Conservation (phyloP, 2,888 invertebrate species). For the Scaptomyza flava region DNA sequence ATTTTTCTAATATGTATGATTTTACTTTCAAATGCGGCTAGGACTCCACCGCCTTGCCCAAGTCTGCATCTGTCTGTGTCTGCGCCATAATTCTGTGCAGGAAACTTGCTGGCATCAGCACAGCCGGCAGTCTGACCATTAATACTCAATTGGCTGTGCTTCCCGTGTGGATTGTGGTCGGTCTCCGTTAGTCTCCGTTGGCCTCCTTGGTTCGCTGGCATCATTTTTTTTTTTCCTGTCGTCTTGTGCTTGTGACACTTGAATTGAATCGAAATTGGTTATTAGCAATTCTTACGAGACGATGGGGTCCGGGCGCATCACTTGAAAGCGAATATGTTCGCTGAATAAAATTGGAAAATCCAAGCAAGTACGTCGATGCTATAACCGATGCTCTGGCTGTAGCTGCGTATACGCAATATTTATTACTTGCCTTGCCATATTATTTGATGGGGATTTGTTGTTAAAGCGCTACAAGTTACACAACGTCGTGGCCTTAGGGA, state of each 20-base stretch:
- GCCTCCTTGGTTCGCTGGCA: conserved; percentile 26
- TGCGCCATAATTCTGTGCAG: conserved; percentile 72
- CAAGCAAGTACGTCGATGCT: conserved; percentile 17
- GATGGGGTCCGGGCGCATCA: conserved; percentile 41
- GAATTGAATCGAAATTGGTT: conserved; percentile 80
- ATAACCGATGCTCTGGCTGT: conserved; percentile 3
- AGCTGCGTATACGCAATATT: conserved; percentile 54
- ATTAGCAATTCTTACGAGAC: conserved; percentile 76
- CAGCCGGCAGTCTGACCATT: conserved; percentile 73
- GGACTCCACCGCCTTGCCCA: conserved; percentile 20
- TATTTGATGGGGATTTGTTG: conserved; percentile 31
- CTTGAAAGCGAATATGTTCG: conserved; percentile 68
- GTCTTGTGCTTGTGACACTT: conserved; percentile 77
- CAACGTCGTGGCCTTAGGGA: conserved; percentile 28
- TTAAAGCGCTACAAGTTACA: conserved; percentile 64
- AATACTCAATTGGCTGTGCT: conserved; percentile 81
- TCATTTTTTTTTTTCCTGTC: conserved; percentile 54
- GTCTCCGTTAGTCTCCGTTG: conserved; percentile 20
- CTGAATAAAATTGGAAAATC: conserved; percentile 54
- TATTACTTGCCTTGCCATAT: conserved; percentile 45
- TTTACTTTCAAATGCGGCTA: conserved; percentile 74
- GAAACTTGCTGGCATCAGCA: conserved; percentile 76
- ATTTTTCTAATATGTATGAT: conserved; percentile 75
- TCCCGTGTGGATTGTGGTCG: conserved; percentile 77
- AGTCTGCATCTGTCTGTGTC: conserved; percentile 25